A percentile compares a stretch with the other conserved stretches of the same genome.
Conservation (phyloP, 2,888 invertebrate genomes). For the Sepiola atlantica region DNA sequence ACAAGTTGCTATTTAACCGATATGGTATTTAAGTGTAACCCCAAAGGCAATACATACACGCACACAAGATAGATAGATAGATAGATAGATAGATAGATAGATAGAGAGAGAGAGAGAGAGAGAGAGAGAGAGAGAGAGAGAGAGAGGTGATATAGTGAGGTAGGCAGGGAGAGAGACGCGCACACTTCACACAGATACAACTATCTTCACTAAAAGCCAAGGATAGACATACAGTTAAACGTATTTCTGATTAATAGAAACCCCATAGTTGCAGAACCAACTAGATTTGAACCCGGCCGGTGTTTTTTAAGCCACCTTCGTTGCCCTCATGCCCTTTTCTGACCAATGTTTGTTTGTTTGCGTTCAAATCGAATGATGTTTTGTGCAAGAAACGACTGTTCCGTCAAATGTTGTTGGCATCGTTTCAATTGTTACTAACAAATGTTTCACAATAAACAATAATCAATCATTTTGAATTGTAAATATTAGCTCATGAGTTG, state of each 20-base stretch:
- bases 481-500: background rate
- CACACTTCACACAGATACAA: background rate
- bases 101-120: no score
- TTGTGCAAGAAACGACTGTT: background rate
- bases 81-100: background rate
- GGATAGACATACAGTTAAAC: background rate
- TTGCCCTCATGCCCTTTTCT: background rate
- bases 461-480: background rate
- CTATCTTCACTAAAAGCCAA: background rate
- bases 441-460: background rate
- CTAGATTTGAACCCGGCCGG: background rate
- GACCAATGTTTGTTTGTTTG: background rate
- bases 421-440: background rate
- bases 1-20: no score
- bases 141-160: no score
- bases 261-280: background rate
- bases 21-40: no score
- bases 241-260: background rate
- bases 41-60: background rate
- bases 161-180: background rate
- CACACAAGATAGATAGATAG: background rate
- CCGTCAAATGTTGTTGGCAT: background rate
- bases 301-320: background rate
- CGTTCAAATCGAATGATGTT: background rate
- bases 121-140: no score